These are phyloP conservation scores for Malurus cyaneus DNA, from an alignment of 2,113 vertebrate species.

Conservation along the genomic window DNA sequence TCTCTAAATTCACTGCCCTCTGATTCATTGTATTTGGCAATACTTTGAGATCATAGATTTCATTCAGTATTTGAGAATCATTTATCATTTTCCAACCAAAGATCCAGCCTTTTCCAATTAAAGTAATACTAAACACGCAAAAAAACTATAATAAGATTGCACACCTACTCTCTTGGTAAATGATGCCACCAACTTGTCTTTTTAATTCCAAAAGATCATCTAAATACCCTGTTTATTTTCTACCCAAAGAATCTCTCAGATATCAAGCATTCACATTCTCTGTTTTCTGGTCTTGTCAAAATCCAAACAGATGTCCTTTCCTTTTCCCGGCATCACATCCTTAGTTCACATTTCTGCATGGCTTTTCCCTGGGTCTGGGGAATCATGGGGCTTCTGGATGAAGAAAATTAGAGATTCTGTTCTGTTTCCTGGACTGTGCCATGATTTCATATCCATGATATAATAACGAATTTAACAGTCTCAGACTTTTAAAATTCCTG, in stretches of 20 bases:
- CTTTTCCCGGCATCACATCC: neutral
- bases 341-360: neutral
- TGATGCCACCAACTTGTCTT: neutral
- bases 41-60: neutral
- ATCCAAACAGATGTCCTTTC: neutral
- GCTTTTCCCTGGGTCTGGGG: neutral
- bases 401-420: neutral
- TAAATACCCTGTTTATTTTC: neutral
- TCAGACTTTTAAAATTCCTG: neutral
- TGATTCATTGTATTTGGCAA: neutral
- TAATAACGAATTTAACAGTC: neutral
- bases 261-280: neutral
- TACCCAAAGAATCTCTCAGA: rapidly evolving
- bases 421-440: neutral
- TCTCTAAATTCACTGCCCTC: neutral
- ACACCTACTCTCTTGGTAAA: neutral
- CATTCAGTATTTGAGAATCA: neutral
- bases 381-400: neutral
- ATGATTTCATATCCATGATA: neutral
- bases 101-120: neutral
- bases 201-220: neutral
- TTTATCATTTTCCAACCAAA: neutral
- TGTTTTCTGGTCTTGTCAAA: neutral
- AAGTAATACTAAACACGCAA: neutral
- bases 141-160: neutral